Base-by-base conservation (phyloP, 1,140 invertebrate genomes). In the Cotesia chilonis region DNA sequence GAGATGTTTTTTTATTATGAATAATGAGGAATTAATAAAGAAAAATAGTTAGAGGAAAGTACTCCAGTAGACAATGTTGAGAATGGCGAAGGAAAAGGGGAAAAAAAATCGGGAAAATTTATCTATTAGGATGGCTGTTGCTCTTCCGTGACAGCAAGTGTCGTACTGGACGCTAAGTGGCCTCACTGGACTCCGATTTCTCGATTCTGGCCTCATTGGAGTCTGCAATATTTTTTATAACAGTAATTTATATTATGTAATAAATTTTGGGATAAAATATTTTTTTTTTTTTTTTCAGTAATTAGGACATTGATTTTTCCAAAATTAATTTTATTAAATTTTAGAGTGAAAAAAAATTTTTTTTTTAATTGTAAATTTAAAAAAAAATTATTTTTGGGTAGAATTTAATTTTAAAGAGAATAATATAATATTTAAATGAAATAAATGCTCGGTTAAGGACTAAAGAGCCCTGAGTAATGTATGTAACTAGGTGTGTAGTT, bases 21-120 rank as follows among this genome's bases (percentile, higher is more conserved):
- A 55, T 52, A 35, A 28, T 60, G 28, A 28, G 14, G 9, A 6
- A 64, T 64, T 64, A 38, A 64, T n/a, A 36, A 64, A 38, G 10
- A 52, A 60, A 72, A 61, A 47, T 7, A 68, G 28, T 82, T 87
- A 92, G 76, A 95, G 90, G 85, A 95, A 96, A 71, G 94, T 94
- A 75, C 92, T 92, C 95, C 95, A 96, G 82, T 96, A 96, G 20
- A 94, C 92, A 76, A 95, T 90, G 81, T 96, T 96, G 14, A 96
- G 88, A 77, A 95, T 92, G 77, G 95, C 91, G 85, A 96, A 96
- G 5, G 94, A 94, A 82, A 94, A 94, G 3, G 94, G 94, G 77
- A 96, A 96, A 84, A 95, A 94, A 84, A 95, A 94, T 81, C 94
- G 88, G 47, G 94, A 95, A 81, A 94, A 91, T 81, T 94, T 92